Base-by-base conservation (phyloP, 2,888 invertebrate genomes). In the Erebia ligea region DNA sequence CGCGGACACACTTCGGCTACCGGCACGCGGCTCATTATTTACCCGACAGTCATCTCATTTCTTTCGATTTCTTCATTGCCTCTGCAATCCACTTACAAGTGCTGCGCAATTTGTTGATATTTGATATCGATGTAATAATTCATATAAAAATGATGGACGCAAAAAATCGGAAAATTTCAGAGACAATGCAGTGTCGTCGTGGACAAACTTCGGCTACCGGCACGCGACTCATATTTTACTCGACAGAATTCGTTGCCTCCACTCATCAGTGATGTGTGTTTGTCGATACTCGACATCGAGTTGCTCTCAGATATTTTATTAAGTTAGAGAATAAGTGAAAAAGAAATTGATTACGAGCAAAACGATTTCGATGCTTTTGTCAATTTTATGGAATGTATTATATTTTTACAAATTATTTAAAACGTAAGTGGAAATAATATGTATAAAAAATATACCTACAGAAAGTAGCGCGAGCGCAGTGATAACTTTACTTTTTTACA, bases 61-160 rank as follows among this genome's bases (percentile, higher is more conserved):
- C n/a, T n/a, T n/a, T n/a, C n/a, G n/a, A n/a, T n/a, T n/a, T n/a
- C 92, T 92, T 92, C 91, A 92, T 92, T 91, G 90, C 90, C 59
- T 76, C 78, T 76, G 67, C 76, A 83, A 85, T 86, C 84, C 82
- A 80, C 81, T 75, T 59, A n/a, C 83, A 75, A 79, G 86, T 73
- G 76, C 48, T 42, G 68, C 40, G 21, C 48, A 9, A 9, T 45
- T 59, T 42, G 17, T 62, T 34, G 40, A 66, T 65, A 54, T 3
- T 45, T n/a, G 15, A 62, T 57, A 64, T 45, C 48, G n/a, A 48
- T 62, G 15, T 4, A 54, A 54, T 10, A 10, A 34, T 17, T 6
- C 4, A 10, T 56, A 21, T 8, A 52, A 17, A 52, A 25, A 40
- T 40, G 21, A 19, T 57, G 52, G 52, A 67, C 52, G 13, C 61